Evolutionary conservation across 1,140 invertebrate genomes (phyloP), one percentile per base, ranked within the genome.

Genomic region (Macrobrachium rosenbergii): DNA sequence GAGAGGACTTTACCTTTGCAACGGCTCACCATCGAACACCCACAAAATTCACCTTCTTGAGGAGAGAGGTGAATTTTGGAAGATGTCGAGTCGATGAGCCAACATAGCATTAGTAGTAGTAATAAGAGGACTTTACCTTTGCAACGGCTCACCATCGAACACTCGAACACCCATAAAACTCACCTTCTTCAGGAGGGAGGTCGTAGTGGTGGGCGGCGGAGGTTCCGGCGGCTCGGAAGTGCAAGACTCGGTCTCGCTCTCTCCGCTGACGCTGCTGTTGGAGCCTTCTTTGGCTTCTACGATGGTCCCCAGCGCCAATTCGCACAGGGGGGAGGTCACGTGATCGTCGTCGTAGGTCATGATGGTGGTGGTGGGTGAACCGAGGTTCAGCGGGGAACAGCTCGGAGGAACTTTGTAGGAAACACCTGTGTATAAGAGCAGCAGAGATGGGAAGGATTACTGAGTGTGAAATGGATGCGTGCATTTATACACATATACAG

Each of bases 211-310:
- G n/a, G 23, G 58, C 7, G 12, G 62, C 0, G 76, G 76, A 2
- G 79, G 76, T 2, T n/a, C 14, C 2, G 64, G 16, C 12, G 76
- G 45, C 60, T 86, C 83, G 10, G 64, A 52, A 12, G 52, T 52
- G 69, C 21, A 43, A 72, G 69, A 28, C 69, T 72, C 69, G 14
- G 69, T 72, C 23, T 52, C 52, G 52, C 52, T 52, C 52, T 52
- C n/a, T 21, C 80, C 83, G 23, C 83, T 86, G 10, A 72, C 76
- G 45, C 59, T 77, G 37, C 63, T 73, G 16, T 63, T 86, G 77
- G 83, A 86, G 17, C 77, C 76, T 43, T 80, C 83, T 67, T 80
- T 86, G 21, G 76, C 83, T 58, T 86, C 83, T 14, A 80, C 77
- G 60, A 86, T 86, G 64, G 83, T 86, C 37, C 83, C 83, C 19